Base-by-base conservation (phyloP, 2,888 invertebrate species). In the Dasysyrphus albostriatus region DNA sequence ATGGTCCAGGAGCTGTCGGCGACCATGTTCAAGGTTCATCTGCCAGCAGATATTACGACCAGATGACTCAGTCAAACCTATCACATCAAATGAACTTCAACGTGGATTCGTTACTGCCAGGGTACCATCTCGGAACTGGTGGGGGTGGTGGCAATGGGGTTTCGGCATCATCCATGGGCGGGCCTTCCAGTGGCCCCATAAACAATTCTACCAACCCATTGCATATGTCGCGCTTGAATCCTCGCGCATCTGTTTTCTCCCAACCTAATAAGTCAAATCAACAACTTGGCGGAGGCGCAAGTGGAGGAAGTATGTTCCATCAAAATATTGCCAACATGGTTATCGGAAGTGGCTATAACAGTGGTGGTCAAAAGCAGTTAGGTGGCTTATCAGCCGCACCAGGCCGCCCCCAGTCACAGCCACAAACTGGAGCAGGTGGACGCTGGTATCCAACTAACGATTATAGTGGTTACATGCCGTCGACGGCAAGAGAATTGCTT, bases 241-340 rank as follows among this genome's bases (percentile, higher is more conserved):
- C 97, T 0, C 95, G 97, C 89, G 96, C 97, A 5, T 96, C 97
- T 0, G 96, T 96, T 90, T 97, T 97, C 91, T 94, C 95, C 0
- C 90, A 90, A 70, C 79, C 88, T 9, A 89, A 88, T 54, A 89
- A 77, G 83, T 70, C 88, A 34, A 73, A 89, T 59, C 88, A 89
- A 72, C 89, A 88, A 39, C 63, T 88, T 29, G 80, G 83, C 4
- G 83, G 89, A 78, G 69, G 89, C 8, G 89, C 74, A 24, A 32
- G 82, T 42, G 89, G 89, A n/a, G 75, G 85, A 10, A 89, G 88
- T 65, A 89, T 89, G 82, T 89, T 89, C 78, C 89, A 91, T 87
- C 90, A 91, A 83, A 85, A 89, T 63, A 89, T 89, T 63, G 59
- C 88, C 10, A 89, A 89, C 70, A 77, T 88, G 82, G 80, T 85